Evolutionary conservation across 2,113 vertebrate genomes (phyloP).

Genomic region (Chloropsis hardwickii): DNA sequence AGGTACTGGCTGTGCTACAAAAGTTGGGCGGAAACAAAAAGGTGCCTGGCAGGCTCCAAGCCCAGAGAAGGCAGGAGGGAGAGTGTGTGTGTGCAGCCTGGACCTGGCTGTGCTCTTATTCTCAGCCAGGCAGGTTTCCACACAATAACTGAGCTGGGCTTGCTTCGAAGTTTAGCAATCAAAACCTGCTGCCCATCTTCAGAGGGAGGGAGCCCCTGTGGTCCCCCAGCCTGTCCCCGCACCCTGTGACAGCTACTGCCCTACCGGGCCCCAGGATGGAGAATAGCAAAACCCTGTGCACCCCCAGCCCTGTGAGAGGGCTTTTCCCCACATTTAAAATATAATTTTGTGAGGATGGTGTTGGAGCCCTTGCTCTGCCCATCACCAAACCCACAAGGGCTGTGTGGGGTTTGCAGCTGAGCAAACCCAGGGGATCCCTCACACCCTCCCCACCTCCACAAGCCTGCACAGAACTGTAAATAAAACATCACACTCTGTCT

Average conservation of each 20-base stretch:
- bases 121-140: background rate
- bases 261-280: accelerated
- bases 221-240: background rate
- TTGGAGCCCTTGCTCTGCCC: background rate
- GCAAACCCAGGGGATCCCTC: accelerated
- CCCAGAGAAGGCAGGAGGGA: background rate
- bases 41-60: background rate
- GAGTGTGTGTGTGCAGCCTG: accelerated
- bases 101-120: background rate
- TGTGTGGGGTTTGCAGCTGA: background rate
- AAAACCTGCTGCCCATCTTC: too few relatives aligned
- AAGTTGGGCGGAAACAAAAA: background rate
- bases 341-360: accelerated
- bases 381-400: accelerated
- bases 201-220: background rate
- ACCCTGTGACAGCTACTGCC: accelerated
- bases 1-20: background rate
- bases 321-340: too few relatives aligned
- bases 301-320: accelerated
- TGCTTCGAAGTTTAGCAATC: background rate
- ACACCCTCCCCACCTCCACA: background rate
- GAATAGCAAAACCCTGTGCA: background rate
- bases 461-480: background rate
- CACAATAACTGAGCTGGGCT: background rate
- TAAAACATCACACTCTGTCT: background rate